Evolutionary conservation across 2,888 invertebrate genomes (phyloP), one percentile per base, ranked within the genome.

Genomic region (Volucella inflata): DNA sequence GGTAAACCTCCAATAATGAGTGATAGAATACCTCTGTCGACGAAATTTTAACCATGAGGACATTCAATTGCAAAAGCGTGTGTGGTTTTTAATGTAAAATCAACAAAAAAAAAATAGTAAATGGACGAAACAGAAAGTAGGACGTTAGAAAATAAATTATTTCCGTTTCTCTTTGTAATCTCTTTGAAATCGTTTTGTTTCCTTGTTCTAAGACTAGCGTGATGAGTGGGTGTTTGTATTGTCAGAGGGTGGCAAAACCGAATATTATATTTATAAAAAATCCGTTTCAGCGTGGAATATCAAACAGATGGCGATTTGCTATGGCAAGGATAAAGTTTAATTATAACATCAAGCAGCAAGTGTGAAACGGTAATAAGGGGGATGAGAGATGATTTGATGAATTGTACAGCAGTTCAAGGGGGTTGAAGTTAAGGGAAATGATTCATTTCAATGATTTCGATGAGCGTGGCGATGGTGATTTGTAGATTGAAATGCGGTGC

Each of bases 331-430:
- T 71, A 65, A 79, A 84, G 79, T 84, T 84, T 84, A 84, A 79
- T 84, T 84, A 84, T 71, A 84, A 84, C 79, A 80, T 84, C 75
- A 80, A 84, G 80, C 75, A 60, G 60, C 75, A 80, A 84, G 84
- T 84, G 84, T 80, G 75, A 84, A 80, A 55, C 64, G 75, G 46
- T 57, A 50, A 72, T 21, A 4, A 38, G 40, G 40, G 53, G 50
- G 44, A 12, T 40, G 53, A 40, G 30, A 55, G 14, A 21, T 74
- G 48, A 46, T 51, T 81, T 76, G 44, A 76, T 62, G 67, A 68
- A 67, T 30, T 67, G 55, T 38, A 21, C 36, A 17, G 62, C 62
- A 21, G 30, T 59, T 65, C 36, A 55, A 48, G 16, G 38, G 17
- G 4, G 40, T 30, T 6, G 6, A 30, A 30, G 30, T 0, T 4